Evolutionary conservation across 2,888 invertebrate species (phyloP), one percentile per base, ranked within the genome.

Genomic region (Epiperipatus broadwayi): DNA sequence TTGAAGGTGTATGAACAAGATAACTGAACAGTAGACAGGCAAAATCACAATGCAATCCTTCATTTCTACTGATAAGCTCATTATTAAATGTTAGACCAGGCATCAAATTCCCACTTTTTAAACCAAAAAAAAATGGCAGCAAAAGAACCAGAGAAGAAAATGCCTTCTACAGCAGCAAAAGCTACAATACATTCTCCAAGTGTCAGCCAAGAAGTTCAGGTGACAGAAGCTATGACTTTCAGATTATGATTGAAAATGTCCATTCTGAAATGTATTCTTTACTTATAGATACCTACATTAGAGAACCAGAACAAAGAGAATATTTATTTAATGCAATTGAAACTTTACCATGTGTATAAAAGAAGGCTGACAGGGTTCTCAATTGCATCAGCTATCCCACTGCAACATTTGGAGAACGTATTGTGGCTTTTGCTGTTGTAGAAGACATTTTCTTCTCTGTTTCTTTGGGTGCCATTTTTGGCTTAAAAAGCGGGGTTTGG

Each of bases 101-200:
- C 97, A 99, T 95, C 0, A 95, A 66, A 0, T 95, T 95, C 35
- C 97, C 69, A 58, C 97, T 97, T 61, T 95, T 97, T 37, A 97
- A 63, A 97, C 97, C 60, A 60, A 48, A 61, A 97, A 64, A 99
- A 97, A 50, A 97, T 95, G 0, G 95, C 72, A 1, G 97, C 97
- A 60, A 97, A 97, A 54, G 89, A 89, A 19, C 97, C 97, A 29
- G 91, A 93, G 64, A 97, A 99, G 67, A 97, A 97, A 43, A 97
- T 97, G 2, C 97, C 97, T 57, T 99, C 97, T 0, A 99, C 97
- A 0, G 95, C 85, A 2, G 97, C 97, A 63, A 97, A 99, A 0
- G 97, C 97, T 30, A 97, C 72, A 18, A 97, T 73, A 40, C 97
- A 69, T 59, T 97, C 95, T 1, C 78, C 89, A 60, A 89, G 61